Evolutionary conservation across 2,888 invertebrate species (phyloP).

Genomic region (Sarcophaga carnaria): DNA sequence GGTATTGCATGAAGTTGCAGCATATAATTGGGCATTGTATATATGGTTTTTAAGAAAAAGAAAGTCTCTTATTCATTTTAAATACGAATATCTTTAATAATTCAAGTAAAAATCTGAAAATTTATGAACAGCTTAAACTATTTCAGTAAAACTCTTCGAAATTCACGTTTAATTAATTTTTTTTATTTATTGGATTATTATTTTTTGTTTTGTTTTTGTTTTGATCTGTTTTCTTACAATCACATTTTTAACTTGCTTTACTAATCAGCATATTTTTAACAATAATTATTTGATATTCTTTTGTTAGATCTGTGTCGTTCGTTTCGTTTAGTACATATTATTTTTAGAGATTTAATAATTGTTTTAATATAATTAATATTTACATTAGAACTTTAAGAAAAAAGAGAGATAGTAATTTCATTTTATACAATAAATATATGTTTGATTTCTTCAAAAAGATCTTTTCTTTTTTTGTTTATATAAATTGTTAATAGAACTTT

Average conservation of each 20-base stretch:
- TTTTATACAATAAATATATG: slow-evolving; percentile 31
- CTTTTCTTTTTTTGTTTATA: neutral
- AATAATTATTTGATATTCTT: slow-evolving; percentile 44
- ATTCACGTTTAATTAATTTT: slow-evolving; percentile 17
- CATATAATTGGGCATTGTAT: neutral
- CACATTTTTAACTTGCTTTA: slow-evolving; percentile 50
- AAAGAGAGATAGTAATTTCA: neutral
- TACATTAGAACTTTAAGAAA: slow-evolving; percentile 18
- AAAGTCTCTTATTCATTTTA: too few species aligned
- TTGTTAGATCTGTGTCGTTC: neutral
- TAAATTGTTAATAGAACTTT: neutral
- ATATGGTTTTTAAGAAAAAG: neutral
- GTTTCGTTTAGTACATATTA: too few species aligned
- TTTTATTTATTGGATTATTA: slow-evolving; percentile 28
- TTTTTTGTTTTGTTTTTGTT: too few species aligned
- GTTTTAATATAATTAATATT: slow-evolving; percentile 25
- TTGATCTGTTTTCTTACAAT: slow-evolving; percentile 47
- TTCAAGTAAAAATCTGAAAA: neutral
- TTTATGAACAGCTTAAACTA: neutral
- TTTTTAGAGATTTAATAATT: slow-evolving; percentile 6
- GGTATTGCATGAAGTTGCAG: neutral
- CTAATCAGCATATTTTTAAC: slow-evolving; percentile 45
- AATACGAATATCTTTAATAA: too few species aligned
- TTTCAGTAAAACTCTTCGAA: neutral
- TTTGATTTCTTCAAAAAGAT: neutral